Conservation (phyloP, 2,113 vertebrate genomes). For the Aptenodytes patagonicus region DNA sequence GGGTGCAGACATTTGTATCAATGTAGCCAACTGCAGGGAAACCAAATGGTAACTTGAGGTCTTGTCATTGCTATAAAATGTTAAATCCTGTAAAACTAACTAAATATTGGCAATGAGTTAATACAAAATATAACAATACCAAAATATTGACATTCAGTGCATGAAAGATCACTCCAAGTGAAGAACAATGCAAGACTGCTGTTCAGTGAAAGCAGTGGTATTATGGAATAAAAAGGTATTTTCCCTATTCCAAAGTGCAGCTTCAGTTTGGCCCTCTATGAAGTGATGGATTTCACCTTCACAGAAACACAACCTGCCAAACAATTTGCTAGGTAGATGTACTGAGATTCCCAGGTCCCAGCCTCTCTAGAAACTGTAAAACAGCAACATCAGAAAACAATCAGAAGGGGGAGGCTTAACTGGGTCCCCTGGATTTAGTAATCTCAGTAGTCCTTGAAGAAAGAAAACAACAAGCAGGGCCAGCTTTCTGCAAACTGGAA, state of each 20-base stretch:
- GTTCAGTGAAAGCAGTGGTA: not conserved
- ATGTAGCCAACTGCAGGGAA: conserved; percentile 13
- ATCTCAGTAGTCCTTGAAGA: not conserved
- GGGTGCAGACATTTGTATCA: conserved; percentile 46
- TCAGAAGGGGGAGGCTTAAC: not conserved
- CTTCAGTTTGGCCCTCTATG: not conserved
- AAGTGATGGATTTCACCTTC: not conserved
- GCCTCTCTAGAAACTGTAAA: not conserved
- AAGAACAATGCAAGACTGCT: not conserved
- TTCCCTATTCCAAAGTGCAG: not conserved
- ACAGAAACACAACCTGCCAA: not conserved
- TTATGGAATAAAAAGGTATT: not conserved
- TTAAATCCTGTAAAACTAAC: not conserved
- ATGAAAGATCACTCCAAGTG: not conserved
- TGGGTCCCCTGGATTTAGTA: not conserved
- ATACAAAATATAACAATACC: not conserved
- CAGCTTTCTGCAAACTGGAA: not conserved
- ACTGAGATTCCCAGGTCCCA: not conserved
- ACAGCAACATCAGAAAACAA: not conserved
- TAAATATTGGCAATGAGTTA: not conserved
- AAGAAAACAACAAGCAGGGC: not conserved
- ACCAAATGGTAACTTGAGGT: not conserved
- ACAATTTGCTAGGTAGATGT: not conserved
- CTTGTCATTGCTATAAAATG: not conserved
- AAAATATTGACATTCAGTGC: not conserved